Percentiles rank a stretch among this genome's conserved stretches.
phyloP scores from a whole-genome alignment of 2,113 vertebrate genomes.

The Eleginops maclovinus region DNA sequence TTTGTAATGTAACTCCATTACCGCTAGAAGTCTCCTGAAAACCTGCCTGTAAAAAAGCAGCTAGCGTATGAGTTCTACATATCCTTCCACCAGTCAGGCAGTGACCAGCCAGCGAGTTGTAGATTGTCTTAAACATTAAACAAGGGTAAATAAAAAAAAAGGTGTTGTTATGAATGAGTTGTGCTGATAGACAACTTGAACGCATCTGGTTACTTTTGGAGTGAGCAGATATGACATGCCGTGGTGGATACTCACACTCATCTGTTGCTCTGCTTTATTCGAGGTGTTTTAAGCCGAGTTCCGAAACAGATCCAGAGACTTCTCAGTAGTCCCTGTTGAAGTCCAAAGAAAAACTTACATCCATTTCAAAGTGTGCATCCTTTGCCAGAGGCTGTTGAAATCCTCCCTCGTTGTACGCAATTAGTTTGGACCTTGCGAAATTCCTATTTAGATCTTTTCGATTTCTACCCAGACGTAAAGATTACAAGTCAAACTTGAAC shows the following conservation, averaged over 20 bases:
- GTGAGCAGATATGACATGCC: neutral
- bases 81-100: neutral
- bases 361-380: conserved; percentile 71
- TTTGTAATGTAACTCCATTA: neutral
- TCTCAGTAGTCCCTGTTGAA: conserved; percentile 41
- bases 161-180: neutral
- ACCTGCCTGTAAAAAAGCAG: too few species aligned
- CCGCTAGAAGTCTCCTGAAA: neutral
- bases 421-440: conserved; percentile 18
- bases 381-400: conserved; percentile 17
- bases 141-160: neutral
- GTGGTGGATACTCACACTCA: conserved; percentile 82
- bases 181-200: conserved; percentile 10
- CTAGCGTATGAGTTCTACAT: neutral
- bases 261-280: conserved; percentile 67
- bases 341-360: conserved; percentile 70
- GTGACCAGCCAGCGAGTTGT: neutral
- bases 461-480: conserved; percentile 7
- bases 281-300: conserved; percentile 17
- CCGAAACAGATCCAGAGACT: conserved; percentile 28
- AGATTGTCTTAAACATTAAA: neutral
- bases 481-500: conserved; percentile 37
- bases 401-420: conserved; percentile 3
- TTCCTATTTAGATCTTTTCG: neutral
- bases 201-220: neutral